A percentile compares a stretch with the other conserved stretches of the same genome.
phyloP scores from a whole-genome alignment of 2,113 vertebrate genomes.

The Poicephalus meyeri region DNA sequence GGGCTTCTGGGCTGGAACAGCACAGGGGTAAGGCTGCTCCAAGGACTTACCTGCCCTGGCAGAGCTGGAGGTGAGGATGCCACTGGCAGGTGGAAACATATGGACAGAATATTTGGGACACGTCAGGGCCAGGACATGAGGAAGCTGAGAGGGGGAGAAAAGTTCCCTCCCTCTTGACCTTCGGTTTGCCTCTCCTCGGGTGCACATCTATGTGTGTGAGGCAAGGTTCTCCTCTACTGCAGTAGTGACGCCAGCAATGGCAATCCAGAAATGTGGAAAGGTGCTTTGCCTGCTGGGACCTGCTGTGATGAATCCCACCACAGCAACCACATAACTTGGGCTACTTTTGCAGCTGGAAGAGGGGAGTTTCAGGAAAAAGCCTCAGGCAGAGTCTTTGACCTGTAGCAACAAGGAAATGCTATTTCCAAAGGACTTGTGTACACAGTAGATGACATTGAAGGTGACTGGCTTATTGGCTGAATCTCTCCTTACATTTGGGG shows the following conservation, averaged over 20 bases:
- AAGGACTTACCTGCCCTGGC: rapidly evolving
- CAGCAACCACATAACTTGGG: neutral
- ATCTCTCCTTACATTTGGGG: neutral
- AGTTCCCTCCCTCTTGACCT: neutral
- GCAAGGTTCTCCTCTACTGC: rapidly evolving
- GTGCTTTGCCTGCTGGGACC: neutral
- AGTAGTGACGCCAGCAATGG: rapidly evolving
- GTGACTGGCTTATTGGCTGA: neutral
- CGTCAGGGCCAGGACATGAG: neutral
- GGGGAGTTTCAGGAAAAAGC: neutral
- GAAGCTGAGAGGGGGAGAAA: neutral
- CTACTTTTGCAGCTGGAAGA: neutral
- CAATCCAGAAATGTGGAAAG: neutral
- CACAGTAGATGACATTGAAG: neutral
- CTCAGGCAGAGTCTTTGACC: neutral
- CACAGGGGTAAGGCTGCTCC: neutral
- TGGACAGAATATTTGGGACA: neutral
- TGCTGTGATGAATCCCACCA: neutral
- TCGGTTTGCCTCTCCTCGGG: neutral
- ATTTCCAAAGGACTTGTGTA: neutral
- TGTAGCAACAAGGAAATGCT: slow-evolving; percentile 1
- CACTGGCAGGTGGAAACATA: neutral
- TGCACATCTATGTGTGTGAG: neutral
- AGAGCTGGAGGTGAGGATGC: neutral
- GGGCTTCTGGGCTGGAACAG: neutral